A percentile compares a stretch with the other conserved stretches of the same genome.
These are phyloP conservation scores for Cryptus armator DNA, from an alignment of 2,888 invertebrate genomes.

Conservation along the genomic window DNA sequence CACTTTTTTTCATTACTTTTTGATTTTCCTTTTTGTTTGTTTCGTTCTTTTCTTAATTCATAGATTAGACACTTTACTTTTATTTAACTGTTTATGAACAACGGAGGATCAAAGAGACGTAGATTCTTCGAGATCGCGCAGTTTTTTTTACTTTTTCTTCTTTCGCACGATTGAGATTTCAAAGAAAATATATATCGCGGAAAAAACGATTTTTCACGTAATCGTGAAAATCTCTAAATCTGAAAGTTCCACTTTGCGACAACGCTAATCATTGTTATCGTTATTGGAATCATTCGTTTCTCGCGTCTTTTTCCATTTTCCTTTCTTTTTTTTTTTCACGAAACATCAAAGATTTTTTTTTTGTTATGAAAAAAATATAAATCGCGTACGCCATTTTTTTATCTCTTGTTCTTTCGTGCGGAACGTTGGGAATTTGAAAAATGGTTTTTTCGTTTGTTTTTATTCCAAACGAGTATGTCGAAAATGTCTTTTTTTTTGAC, in stretches of 20 bases:
- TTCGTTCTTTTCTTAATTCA: constrained; percentile 48
- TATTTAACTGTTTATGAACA: constrained; percentile 40
- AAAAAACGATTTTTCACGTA: not conserved
- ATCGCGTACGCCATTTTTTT: constrained; percentile 26
- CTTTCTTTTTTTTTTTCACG: constrained; percentile 2
- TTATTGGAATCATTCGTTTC: constrained; percentile 8
- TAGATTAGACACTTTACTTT: constrained; percentile 59
- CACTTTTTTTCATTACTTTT: constrained; percentile 55
- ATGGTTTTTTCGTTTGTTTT: constrained; percentile 4
- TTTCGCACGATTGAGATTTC: not conserved
- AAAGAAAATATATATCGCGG: constrained; percentile 19
- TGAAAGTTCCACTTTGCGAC: constrained; percentile 1
- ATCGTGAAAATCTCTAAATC: constrained; percentile 13
- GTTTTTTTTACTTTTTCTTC: not conserved
- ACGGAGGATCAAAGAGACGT: constrained; percentile 13
- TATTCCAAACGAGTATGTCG: not conserved
- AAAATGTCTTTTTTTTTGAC: constrained; percentile 6
- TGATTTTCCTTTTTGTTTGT: constrained; percentile 39
- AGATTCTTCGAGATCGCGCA: not conserved
- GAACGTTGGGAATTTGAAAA: constrained; percentile 38
- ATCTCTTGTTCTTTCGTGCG: constrained; percentile 34
- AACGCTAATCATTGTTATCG: not conserved
- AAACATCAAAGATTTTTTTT: not conserved
- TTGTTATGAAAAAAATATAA: constrained; percentile 22
- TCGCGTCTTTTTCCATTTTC: not conserved